A percentile compares a stretch with the other conserved stretches of the same genome.
Conservation (phyloP, 2,888 invertebrate species). For the Operophtera brumata region DNA sequence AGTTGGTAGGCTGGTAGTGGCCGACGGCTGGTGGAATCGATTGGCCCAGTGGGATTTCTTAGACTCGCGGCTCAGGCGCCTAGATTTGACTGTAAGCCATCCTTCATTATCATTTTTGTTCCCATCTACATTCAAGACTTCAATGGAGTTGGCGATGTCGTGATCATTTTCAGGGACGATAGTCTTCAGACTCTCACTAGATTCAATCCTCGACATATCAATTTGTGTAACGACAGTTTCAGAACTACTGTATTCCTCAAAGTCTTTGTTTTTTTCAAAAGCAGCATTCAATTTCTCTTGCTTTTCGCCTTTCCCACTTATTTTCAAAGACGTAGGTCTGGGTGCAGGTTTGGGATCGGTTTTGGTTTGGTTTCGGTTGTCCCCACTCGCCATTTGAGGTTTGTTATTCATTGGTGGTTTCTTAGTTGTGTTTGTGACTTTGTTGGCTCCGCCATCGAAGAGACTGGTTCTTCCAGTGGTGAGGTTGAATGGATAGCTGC, state of each 20-base stretch:
- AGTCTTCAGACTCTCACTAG: slow-evolving; percentile 74
- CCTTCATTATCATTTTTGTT: slow-evolving; percentile 83
- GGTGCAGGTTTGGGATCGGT: slow-evolving; percentile 53
- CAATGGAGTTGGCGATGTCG: slow-evolving; percentile 67
- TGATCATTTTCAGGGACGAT: slow-evolving; percentile 67
- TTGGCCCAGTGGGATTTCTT: slow-evolving; percentile 85
- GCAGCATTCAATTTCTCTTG: slow-evolving; percentile 46
- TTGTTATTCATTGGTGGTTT: slow-evolving; percentile 48
- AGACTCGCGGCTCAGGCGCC: slow-evolving; percentile 81
- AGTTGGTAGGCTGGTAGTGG: slow-evolving; percentile 90
- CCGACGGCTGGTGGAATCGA: slow-evolving; percentile 90
- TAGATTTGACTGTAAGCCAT: slow-evolving; percentile 94
- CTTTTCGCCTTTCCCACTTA: slow-evolving; percentile 60
- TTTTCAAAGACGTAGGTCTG: slow-evolving; percentile 59
- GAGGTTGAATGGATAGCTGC: slow-evolving; percentile 76
- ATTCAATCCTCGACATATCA: slow-evolving; percentile 72
- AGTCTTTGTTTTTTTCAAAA: slow-evolving; percentile 61
- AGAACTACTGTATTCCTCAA: slow-evolving; percentile 75
- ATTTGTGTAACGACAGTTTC: slow-evolving; percentile 78
- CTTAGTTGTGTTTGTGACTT: slow-evolving; percentile 38
- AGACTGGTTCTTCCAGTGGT: slow-evolving; percentile 73
- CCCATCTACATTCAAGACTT: slow-evolving; percentile 71
- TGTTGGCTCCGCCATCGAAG: slow-evolving; percentile 58
- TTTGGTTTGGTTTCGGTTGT: slow-evolving; percentile 55
- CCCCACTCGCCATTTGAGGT: slow-evolving; percentile 58